Conservation (phyloP, 2,797 vertebrate species). For the Hafferia zeledoni region DNA sequence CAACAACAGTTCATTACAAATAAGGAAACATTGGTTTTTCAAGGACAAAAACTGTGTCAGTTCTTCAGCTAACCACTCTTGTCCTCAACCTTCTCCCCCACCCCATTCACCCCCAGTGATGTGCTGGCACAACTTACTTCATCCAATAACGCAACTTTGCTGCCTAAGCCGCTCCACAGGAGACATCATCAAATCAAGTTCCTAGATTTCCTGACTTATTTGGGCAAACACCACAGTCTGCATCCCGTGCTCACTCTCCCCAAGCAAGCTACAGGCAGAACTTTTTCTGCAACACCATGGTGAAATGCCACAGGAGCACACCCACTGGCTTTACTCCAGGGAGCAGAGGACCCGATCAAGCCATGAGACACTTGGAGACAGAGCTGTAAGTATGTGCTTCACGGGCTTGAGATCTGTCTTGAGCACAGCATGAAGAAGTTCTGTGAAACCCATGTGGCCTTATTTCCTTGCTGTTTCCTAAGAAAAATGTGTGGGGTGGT, state of each 20-base stretch:
- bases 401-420: not conserved
- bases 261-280: not conserved
- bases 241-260: not conserved
- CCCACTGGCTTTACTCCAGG: too few relatives aligned
- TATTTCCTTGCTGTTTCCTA: not conserved
- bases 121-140: not conserved
- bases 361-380: rapidly evolving
- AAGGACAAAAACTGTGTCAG: constrained; percentile 57
- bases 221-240: not conserved
- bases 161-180: constrained; percentile 1
- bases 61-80: constrained; percentile 16
- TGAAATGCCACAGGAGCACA: not conserved
- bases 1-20: constrained; percentile 70
- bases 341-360: not conserved
- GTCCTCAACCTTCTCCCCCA: not conserved
- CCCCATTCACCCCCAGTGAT: not conserved
- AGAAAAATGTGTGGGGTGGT: not conserved
- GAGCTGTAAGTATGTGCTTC: rapidly evolving
- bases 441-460: rapidly evolving
- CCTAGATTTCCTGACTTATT: constrained; percentile 28
- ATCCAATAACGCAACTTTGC: not conserved
- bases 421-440: not conserved
- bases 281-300: rapidly evolving
- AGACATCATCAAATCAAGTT: not conserved
- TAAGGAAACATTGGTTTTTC: constrained; percentile 66